Evolutionary conservation across 1,140 invertebrate species (phyloP).

Genomic region (Druon quercuslanigerum): DNA sequence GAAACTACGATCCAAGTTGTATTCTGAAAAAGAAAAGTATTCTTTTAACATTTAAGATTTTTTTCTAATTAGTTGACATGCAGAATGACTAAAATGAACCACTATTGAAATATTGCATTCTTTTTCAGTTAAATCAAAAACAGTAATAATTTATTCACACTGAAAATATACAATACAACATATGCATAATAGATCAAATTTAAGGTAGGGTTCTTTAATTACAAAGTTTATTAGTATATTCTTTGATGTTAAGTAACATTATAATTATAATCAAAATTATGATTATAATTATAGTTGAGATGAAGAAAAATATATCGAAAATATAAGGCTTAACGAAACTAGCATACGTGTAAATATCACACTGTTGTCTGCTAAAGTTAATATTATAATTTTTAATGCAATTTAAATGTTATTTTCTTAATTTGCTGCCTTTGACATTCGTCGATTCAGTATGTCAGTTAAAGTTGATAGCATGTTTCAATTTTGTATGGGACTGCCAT

Average conservation of each 20-base stretch:
- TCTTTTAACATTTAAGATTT: background rate
- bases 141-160: background rate
- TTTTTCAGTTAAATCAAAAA: background rate
- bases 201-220: too few species aligned
- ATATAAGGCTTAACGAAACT: too few species aligned
- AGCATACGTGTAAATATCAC: too few species aligned
- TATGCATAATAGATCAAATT: too few species aligned
- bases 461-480: background rate
- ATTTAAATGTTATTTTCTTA: background rate
- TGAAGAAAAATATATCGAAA: too few species aligned
- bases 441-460: background rate
- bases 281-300: too few species aligned
- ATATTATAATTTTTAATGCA: background rate
- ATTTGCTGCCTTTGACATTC: background rate
- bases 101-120: background rate
- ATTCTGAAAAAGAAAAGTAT: slow-evolving; percentile 8
- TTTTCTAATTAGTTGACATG: background rate
- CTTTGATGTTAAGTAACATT: too few species aligned
- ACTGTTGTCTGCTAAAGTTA: too few species aligned
- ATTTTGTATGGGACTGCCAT: slow-evolving; percentile 11
- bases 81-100: background rate
- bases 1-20: background rate
- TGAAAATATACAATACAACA: background rate
- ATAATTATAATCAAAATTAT: too few species aligned
- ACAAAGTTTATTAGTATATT: too few species aligned